These are phyloP conservation scores for Disparrhopalites patrizii DNA, from an alignment of 2,888 invertebrate genomes.

Conservation along the genomic window DNA sequence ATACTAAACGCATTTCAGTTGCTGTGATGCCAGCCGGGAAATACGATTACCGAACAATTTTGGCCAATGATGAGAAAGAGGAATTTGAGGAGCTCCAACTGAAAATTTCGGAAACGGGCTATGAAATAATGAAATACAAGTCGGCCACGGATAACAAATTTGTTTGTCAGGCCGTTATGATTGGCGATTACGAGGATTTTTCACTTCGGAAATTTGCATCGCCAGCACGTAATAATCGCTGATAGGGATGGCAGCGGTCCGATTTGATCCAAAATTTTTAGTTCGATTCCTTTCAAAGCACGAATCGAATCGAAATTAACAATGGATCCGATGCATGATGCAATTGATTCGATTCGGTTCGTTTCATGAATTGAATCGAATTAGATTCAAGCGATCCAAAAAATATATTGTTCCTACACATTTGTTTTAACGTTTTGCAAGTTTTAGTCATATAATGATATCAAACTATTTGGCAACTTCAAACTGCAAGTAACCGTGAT, in stretches of 20 bases:
- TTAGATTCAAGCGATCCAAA: background rate
- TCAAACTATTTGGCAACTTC: no score
- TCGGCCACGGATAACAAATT: conserved; percentile 1
- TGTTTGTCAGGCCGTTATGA: conserved; percentile 1
- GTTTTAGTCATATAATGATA: conserved; percentile 2
- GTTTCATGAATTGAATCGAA: background rate
- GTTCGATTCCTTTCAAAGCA: no score
- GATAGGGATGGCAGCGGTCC: no score
- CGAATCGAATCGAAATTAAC: no score
- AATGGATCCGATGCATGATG: no score
- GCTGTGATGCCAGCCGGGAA: background rate
- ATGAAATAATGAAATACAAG: conserved; percentile 16
- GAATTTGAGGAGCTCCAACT: background rate
- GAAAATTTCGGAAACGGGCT: background rate
- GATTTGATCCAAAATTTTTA: no score
- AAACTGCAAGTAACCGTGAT: no score
- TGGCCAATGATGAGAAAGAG: conserved; percentile 4
- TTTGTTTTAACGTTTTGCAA: background rate
- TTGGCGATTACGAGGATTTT: conserved; percentile 14
- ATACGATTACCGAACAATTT: conserved; percentile 10
- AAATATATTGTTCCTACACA: no score
- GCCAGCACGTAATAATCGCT: conserved; percentile 2
- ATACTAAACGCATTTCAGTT: conserved; percentile 1
- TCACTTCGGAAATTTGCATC: conserved; percentile 1
- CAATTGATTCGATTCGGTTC: no score